Base-by-base conservation (phyloP, 2,888 invertebrate genomes). In the Laothoe populi region DNA sequence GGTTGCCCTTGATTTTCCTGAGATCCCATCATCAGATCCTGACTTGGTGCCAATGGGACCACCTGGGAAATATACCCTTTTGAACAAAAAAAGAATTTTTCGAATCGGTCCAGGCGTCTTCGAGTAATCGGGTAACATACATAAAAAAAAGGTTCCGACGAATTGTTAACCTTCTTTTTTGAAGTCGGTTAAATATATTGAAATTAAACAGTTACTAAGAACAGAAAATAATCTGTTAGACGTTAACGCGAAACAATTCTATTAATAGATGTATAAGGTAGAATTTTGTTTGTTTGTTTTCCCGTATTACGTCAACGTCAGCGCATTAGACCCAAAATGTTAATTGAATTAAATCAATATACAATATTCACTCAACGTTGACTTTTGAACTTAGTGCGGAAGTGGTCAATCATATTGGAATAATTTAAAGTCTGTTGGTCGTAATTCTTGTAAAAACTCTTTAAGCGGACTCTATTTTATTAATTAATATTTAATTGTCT, bases 281-380 rank as follows among this genome's bases (percentile, higher is more conserved):
- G 40, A 23, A 23, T 23, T 40, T 1, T n/a, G 42, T 23, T 24
- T 40, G 57, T 38, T 42, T 58, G 21, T 7, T 58, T 40, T 24
- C 40, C 24, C 42, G 40, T 42, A 40, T 60, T 38, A 53, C 42
- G 53, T 53, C 60, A 42, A 26, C 13, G 53, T 26, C 21, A 53
- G 26, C 42, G 53, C 60, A 61, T 61, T 61, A 61, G 42, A 61
- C 13, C 40, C 40, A 11, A 19, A 61, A 42, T 61, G 60, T 61
- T 42, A 61, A 61, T 61, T 53, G 31, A 53, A 53, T 26, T 16
- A 19, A 35, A 19, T 35, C 3, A 53, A 31, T 48, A 48, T 26
- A 48, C 21, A 21, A 24, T 31, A 31, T n/a, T 31, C 3, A 53
- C 31, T 19, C 8, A 26, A 24, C 49, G 42, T 61, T 53, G 60